Percentiles rank a stretch among this genome's conserved stretches.
Conservation (phyloP, 2,797 vertebrate genomes). For the Cuniculus paca region DNA sequence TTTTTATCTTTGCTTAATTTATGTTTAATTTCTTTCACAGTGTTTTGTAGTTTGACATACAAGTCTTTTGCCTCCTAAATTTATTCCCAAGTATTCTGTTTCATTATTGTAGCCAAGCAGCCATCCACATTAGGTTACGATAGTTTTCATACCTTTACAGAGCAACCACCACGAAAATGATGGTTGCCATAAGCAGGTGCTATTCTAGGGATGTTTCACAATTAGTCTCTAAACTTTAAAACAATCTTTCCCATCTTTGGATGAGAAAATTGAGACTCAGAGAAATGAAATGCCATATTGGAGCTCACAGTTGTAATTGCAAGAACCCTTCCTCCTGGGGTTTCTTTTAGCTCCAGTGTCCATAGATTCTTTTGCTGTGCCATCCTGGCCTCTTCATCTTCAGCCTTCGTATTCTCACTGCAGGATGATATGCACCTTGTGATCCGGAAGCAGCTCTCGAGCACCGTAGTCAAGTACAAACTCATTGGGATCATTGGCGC, state of each 20-base stretch:
- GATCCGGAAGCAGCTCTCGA: constrained; percentile 98
- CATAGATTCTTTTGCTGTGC: neutral
- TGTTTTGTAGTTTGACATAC: neutral
- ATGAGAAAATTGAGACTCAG: constrained; percentile 56
- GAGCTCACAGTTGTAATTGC: neutral
- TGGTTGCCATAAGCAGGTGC: neutral
- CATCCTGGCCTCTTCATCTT: neutral
- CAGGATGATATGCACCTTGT: constrained; percentile 99
- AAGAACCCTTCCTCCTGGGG: neutral
- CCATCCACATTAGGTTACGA: neutral
- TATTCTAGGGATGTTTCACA: constrained; percentile 36
- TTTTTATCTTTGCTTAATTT: neutral
- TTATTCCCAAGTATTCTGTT: constrained; percentile 26
- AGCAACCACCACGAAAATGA: neutral
- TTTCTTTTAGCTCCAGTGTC: neutral
- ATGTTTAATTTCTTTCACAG: constrained; percentile 3
- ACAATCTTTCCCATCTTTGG: neutral
- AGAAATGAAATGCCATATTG: neutral
- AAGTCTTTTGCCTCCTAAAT: constrained; percentile 41
- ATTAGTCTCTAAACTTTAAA: constrained; percentile 25
- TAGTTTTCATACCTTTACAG: neutral
- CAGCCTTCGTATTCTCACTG: constrained; percentile 48
- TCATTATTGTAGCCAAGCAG: constrained; percentile 5
- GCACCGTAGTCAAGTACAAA: constrained; percentile 95
- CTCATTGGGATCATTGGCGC: constrained; percentile 98